Conservation (phyloP, 1,140 invertebrate species). For the Solenopsis fugax region DNA sequence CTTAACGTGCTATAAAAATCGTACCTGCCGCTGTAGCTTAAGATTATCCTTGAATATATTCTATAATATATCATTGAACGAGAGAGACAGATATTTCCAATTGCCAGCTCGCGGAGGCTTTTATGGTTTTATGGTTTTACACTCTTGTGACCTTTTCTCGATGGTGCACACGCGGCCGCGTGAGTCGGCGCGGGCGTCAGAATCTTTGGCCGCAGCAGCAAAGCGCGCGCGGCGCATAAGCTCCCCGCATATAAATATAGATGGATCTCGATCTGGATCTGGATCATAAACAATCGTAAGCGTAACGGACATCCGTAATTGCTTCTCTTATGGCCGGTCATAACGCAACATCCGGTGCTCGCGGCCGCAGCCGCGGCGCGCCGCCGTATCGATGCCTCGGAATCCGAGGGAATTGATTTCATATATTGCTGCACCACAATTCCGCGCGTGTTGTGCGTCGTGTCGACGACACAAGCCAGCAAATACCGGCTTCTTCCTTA, state of each 20-base stretch:
- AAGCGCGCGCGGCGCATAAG: background rate
- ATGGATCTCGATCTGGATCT: constrained; percentile 33
- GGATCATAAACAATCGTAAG: constrained; percentile 58
- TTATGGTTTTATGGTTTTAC: constrained; percentile 20
- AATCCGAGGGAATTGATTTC: constrained; percentile 66
- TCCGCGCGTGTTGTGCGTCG: constrained; percentile 39
- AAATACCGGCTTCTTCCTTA: background rate
- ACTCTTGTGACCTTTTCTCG: background rate
- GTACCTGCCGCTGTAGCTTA: background rate
- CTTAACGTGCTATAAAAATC: background rate
- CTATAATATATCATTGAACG: constrained; percentile 1
- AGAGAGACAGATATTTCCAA: constrained; percentile 3
- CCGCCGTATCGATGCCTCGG: constrained; percentile 40
- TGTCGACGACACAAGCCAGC: constrained; percentile 1
- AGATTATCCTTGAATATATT: constrained; percentile 14
- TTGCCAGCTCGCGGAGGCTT: background rate
- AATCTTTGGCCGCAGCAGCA: background rate
- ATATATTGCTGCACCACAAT: constrained; percentile 4
- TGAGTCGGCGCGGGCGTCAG: background rate
- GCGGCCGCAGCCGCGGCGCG: background rate
- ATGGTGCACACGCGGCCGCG: background rate
- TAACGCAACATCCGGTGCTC: constrained; percentile 44
- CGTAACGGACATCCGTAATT: constrained; percentile 49
- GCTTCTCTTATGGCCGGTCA: constrained; percentile 30
- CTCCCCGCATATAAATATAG: constrained; percentile 36